Evolutionary conservation across 1,140 invertebrate genomes (phyloP), one percentile per base, ranked within the genome.

Genomic region (Drosophila tristis): DNA sequence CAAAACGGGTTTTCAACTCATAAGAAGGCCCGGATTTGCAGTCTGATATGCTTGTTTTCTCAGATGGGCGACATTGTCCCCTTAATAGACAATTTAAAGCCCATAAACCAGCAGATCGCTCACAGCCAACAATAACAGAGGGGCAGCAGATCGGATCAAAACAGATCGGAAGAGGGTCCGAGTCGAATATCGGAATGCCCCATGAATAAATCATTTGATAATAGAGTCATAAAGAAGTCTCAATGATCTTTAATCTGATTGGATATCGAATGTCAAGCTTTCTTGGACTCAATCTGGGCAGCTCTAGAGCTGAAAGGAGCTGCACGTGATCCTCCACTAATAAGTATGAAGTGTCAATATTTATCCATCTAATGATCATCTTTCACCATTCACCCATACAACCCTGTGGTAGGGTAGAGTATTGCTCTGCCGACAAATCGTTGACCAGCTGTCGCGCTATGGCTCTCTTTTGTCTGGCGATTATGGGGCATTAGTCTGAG

Each of bases 71-170:
- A 87, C 84, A 82, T 82, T 87, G 84, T 87, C 64, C 72, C 67
- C 84, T 80, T 87, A 87, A 89, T 89, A 89, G 84, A 87, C 80
- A 87, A 87, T 87, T 89, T 87, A 87, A 87, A 82, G 84, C 84
- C 85, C 84, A 87, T 87, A 87, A 87, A 87, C 77, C 89, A 87
- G 75, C 84, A 76, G 76, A 79, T 79, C 73, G 66, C 47, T 62
- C 65, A 53, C 50, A 60, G 68, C 79, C 63, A 75, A 76, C 58
- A 62, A 73, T 43, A 74, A 74, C 50, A 65, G 6, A 35, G 9
- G 53, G 25, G 25, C 31, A 2, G 20, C 20, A 58, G 68, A 71
- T 39, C 68, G 50, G 61, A 73, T 73, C 58, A 57, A 57, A 74
- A 57, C 51, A 64, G 57, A 73, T 72, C 42, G 68, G 48, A 73